phyloP scores from a whole-genome alignment of 2,113 vertebrate genomes.

The Poicephalus meyeri region DNA sequence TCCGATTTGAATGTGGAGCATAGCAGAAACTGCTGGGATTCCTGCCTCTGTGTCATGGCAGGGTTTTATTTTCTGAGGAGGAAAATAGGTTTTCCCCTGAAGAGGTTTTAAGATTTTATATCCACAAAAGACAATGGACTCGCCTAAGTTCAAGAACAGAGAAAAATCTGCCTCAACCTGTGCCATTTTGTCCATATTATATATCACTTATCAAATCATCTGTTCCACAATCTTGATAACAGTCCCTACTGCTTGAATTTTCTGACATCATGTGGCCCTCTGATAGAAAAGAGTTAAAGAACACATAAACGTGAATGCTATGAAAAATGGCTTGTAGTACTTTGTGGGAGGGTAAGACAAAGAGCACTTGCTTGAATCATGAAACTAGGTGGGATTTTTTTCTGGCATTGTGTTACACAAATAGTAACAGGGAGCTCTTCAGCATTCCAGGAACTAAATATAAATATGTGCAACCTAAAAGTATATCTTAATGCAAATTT shows the following conservation, averaged over 20 bases:
- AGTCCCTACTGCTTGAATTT: background rate
- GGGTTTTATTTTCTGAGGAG: background rate
- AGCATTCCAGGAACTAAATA: background rate
- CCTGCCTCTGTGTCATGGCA: background rate
- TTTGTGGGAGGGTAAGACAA: background rate
- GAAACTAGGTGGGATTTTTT: background rate
- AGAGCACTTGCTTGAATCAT: background rate
- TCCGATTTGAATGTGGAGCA: background rate
- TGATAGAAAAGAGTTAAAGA: background rate
- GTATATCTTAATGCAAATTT: background rate
- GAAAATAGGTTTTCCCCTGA: background rate
- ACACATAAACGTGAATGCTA: background rate
- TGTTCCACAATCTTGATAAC: background rate
- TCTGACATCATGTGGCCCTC: background rate
- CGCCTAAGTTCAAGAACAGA: background rate
- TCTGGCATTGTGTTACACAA: background rate
- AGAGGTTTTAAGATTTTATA: background rate
- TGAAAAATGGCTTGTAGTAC: background rate
- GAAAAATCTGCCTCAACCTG: background rate
- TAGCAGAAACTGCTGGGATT: background rate
- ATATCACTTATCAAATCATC: background rate
- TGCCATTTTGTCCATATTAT: background rate
- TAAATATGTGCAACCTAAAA: background rate
- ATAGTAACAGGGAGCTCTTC: background rate
- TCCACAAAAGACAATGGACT: background rate